Percentiles rank a stretch among this genome's conserved stretches.
phyloP scores from a whole-genome alignment of 2,888 invertebrate species.

The Herminia tarsipennalis region DNA sequence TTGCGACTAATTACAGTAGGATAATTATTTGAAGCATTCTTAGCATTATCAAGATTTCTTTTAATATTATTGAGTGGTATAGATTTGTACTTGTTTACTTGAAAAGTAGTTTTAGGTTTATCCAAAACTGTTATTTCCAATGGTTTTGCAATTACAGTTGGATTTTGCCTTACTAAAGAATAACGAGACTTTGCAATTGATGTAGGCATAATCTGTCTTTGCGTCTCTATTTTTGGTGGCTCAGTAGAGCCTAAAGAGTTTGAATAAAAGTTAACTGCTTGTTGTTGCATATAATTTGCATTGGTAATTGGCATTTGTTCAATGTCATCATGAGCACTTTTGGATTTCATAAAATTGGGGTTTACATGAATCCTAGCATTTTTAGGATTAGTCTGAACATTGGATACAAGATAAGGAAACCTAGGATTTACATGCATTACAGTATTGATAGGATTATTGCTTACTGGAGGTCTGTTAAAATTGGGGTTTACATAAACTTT shows the following conservation, averaged over 20 bases:
- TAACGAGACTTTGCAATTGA: conserved; percentile 58
- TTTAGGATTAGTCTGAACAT: conserved; percentile 24
- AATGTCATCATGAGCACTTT: conserved; percentile 1
- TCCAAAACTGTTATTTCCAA: conserved; percentile 18
- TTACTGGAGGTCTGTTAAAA: conserved; percentile 56
- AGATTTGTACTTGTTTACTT: conserved; percentile 74
- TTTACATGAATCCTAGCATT: conserved; percentile 77
- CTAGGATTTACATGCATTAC: conserved; percentile 68
- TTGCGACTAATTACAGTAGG: conserved; percentile 2
- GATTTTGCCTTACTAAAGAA: conserved; percentile 58
- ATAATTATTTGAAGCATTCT: conserved; percentile 24
- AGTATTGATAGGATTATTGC: conserved; percentile 27
- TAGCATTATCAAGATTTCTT: conserved; percentile 43
- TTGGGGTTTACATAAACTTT: conserved; percentile 78
- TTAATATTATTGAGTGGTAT: conserved; percentile 62
- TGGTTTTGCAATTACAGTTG: conserved; percentile 28
- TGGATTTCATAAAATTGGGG: conserved; percentile 69
- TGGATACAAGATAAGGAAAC: conserved; percentile 50
- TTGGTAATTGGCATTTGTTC: neutral
- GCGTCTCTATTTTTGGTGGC: conserved; percentile 9
- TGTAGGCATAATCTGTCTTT: conserved; percentile 6
- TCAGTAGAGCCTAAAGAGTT: neutral
- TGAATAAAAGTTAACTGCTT: neutral
- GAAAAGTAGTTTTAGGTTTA: conserved; percentile 54
- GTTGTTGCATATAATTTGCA: neutral